Base-by-base conservation (phyloP, 2,888 invertebrate genomes). In the Lepidonotus clava region DNA sequence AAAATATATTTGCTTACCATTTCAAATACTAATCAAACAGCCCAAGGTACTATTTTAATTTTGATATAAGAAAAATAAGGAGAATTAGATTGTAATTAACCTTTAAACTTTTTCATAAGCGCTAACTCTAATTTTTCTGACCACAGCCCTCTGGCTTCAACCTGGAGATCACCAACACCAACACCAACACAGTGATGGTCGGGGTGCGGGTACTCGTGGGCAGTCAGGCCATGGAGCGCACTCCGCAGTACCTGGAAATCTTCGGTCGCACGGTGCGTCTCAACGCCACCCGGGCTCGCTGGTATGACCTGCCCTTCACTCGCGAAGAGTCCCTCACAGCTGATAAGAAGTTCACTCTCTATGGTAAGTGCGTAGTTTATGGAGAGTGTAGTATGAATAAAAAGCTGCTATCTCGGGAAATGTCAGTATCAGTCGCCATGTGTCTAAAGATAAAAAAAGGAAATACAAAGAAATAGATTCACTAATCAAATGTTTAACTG, bases 301-400 rank as follows among this genome's bases (percentile, higher is more conserved):
- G 99, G 99, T 98, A 97, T 92, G 99, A 99, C 93, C 96, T 99
- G 90, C 98, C 99, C 0, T 95, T 99, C 89, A 98, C 98, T 0
- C 95, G 98, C 76, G 98, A 99, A 92, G 99, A 99, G 94, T 97
- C 98, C 86, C 95, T 98, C 11, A 97, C 97, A 91, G 97, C 98
- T 0, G 98, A 98, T 93, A 98, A 98, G 94, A 97, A 97, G 92
- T 94, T 98, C n/a, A 95, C 96, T 0, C 96, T 98, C 32, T 92
- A 91, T 86, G 91, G 94, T 94, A 89, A 91, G 92, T 90, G 24
- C 11, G 18, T 34, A 34, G 18, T 21, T n/a, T n/a, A n/a, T n/a
- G n/a, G n/a, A n/a, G n/a, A n/a, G n/a, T n/a, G n/a, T n/a, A n/a
- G n/a, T n/a, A n/a, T n/a, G n/a, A n/a, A n/a, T n/a, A n/a, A n/a